Percentiles rank a stretch among this genome's conserved stretches.
Conservation (phyloP, 2,888 invertebrate species). For the Agrypnus murinus region DNA sequence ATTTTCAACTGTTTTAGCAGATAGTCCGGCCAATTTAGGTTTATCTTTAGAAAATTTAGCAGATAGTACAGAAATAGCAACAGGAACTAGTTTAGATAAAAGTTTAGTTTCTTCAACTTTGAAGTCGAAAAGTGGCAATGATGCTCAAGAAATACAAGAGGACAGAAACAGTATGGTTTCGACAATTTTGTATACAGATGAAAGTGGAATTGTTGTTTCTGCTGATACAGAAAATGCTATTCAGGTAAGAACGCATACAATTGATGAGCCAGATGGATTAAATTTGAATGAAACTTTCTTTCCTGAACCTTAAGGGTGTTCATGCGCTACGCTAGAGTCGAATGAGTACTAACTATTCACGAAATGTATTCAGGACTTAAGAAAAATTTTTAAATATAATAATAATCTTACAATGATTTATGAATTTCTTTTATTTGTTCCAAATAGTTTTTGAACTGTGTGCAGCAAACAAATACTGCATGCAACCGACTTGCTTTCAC, state of each 20-base stretch:
- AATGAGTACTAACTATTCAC: too few relatives aligned
- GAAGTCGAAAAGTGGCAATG: neutral
- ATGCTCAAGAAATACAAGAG: neutral
- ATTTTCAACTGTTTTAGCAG: constrained; percentile 32
- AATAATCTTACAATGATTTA: too few relatives aligned
- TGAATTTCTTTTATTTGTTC: too few relatives aligned
- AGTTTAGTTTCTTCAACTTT: neutral
- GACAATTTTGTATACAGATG: constrained; percentile 40
- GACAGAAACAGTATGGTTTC: constrained; percentile 10
- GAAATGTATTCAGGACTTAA: too few relatives aligned
- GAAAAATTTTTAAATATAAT: too few relatives aligned
- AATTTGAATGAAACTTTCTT: too few relatives aligned
- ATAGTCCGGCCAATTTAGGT: constrained; percentile 10
- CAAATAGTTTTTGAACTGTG: too few relatives aligned
- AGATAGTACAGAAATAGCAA: neutral
- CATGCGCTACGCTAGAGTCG: too few relatives aligned
- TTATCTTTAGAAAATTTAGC: constrained; percentile 16
- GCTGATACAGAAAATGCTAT: constrained; percentile 12
- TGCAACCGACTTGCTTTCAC: too few relatives aligned
- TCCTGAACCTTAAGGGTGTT: too few relatives aligned
- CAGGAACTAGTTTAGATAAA: neutral
- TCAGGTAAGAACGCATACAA: constrained; percentile 21
- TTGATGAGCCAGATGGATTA: too few relatives aligned
- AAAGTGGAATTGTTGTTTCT: constrained; percentile 42
- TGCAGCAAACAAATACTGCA: too few relatives aligned